Conservation (phyloP, 2,888 invertebrate genomes). For the Cremastobaeus sp. region DNA sequence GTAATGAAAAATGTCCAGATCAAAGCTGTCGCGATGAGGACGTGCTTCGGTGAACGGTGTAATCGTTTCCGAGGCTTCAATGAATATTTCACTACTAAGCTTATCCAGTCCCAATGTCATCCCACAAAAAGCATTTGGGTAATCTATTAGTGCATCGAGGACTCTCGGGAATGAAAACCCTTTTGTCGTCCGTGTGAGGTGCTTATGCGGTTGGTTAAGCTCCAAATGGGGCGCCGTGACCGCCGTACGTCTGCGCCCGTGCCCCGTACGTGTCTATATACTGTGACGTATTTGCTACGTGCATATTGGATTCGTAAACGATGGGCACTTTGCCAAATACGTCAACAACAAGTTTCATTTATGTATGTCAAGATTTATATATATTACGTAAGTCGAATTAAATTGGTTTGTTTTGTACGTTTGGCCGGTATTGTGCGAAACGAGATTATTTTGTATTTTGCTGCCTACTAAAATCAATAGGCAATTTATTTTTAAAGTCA, state of each 20-base stretch:
- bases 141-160: conserved; percentile 71
- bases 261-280: conserved; percentile 12
- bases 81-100: conserved; percentile 69
- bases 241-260: conserved; percentile 35
- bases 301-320: conserved; percentile 40
- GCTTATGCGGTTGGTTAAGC: conserved; percentile 74
- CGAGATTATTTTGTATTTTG: too few relatives aligned
- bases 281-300: conserved; percentile 19
- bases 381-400: conserved; percentile 27
- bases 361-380: conserved; percentile 51
- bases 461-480: too few relatives aligned
- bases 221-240: conserved; percentile 64
- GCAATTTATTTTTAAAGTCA: too few relatives aligned
- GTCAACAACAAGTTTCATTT: conserved; percentile 46
- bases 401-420: conserved; percentile 46
- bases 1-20: conserved; percentile 65
- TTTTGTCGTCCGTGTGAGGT: conserved; percentile 73
- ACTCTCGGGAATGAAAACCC: conserved; percentile 73
- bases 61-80: conserved; percentile 64
- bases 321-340: conserved; percentile 52
- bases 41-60: conserved; percentile 65
- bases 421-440: too few relatives aligned
- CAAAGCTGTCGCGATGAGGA: conserved; percentile 65
- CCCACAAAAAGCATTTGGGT: conserved; percentile 74
- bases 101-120: conserved; percentile 65